A percentile compares a stretch with the other conserved stretches of the same genome.
These are phyloP conservation scores for Bombus ignitus DNA, from an alignment of 1,140 invertebrate genomes.

Conservation along the genomic window DNA sequence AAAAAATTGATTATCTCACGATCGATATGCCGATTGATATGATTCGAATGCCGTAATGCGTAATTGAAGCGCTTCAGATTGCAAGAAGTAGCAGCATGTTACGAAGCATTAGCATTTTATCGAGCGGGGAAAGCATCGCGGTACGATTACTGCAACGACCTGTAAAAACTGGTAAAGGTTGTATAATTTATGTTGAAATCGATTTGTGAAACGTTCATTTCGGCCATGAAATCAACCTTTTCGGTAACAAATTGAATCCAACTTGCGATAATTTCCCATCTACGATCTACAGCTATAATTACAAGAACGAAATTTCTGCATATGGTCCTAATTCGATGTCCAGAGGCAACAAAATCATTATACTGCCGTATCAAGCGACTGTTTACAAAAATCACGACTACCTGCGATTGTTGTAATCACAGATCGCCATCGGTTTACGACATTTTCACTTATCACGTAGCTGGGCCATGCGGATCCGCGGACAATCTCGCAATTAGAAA, in stretches of 20 bases:
- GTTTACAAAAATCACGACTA: neutral
- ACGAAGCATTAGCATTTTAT: neutral
- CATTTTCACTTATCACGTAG: slow-evolving; percentile 13
- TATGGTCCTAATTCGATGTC: neutral
- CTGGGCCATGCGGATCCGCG: neutral
- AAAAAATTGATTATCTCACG: neutral
- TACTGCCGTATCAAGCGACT: neutral
- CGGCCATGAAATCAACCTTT: too few species aligned
- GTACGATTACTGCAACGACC: neutral
- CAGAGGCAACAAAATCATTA: neutral
- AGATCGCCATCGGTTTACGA: neutral
- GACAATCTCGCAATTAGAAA: slow-evolving; percentile 13
- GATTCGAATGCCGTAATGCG: neutral
- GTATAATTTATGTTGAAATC: neutral
- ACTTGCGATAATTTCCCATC: neutral
- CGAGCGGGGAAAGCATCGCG: neutral
- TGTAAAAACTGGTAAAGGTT: neutral
- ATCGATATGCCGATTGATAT: neutral
- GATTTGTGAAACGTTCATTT: neutral
- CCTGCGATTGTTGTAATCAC: neutral
- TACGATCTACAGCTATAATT: neutral
- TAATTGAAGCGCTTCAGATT: neutral
- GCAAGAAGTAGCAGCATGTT: neutral
- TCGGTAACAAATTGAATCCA: too few species aligned
- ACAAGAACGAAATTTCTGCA: neutral